Conservation (phyloP, 2,888 invertebrate species). For the Oscheius myriophilus region DNA sequence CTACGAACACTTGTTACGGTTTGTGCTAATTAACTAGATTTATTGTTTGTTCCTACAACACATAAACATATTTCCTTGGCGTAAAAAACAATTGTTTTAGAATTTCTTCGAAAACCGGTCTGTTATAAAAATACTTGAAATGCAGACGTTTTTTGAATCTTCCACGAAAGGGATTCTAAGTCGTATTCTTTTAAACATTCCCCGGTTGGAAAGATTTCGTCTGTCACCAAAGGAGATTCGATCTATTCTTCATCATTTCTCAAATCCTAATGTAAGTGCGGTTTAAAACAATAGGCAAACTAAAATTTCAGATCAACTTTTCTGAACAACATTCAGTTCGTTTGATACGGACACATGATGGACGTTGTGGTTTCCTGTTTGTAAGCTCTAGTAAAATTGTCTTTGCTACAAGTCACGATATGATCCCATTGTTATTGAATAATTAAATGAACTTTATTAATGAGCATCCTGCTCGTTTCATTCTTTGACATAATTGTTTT, state of each 20-base stretch:
- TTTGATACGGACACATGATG: not conserved
- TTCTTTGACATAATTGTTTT: too few species aligned
- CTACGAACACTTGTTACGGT: not conserved
- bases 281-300: too few species aligned
- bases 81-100: too few species aligned
- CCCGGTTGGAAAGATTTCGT: not conserved
- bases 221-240: not conserved
- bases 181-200: not conserved
- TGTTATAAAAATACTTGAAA: slow-evolving; percentile 12
- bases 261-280: slow-evolving; percentile 8
- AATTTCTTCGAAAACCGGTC: slow-evolving; percentile 13
- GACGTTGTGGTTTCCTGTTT: not conserved
- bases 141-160: slow-evolving; percentile 11
- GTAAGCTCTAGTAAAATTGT: slow-evolving; percentile 17
- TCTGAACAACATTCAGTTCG: too few species aligned
- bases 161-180: not conserved
- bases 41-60: too few species aligned
- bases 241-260: not conserved
- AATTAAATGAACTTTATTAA: too few species aligned
- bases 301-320: too few species aligned
- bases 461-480: too few species aligned
- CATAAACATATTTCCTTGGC: too few species aligned
- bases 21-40: too few species aligned
- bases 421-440: too few species aligned
- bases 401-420: not conserved